Conservation (phyloP, 2,113 vertebrate genomes). For the Carollia perspicillata region DNA sequence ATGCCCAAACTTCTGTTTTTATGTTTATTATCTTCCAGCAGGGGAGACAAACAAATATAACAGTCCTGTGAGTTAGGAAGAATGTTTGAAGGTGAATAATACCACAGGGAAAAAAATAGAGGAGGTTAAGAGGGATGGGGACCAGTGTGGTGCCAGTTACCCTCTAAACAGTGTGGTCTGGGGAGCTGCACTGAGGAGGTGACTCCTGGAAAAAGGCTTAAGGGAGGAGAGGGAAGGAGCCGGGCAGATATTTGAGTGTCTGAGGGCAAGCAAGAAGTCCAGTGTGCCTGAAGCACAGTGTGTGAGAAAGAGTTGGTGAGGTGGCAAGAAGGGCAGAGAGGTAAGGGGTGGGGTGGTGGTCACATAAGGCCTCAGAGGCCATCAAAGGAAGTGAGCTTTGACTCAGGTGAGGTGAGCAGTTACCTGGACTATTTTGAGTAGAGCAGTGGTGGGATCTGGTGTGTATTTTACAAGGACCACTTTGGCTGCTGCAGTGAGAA, state of each 20-base stretch:
- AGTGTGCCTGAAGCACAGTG: background rate
- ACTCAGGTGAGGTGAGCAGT: background rate
- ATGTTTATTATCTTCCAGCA: conserved; percentile 13
- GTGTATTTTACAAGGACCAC: background rate
- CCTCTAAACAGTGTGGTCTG: background rate
- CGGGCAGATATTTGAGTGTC: background rate
- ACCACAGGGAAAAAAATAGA: background rate
- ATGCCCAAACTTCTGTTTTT: background rate
- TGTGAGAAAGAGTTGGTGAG: background rate
- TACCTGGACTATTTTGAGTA: background rate
- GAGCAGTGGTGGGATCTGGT: background rate
- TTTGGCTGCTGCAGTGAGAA: background rate
- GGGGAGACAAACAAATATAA: background rate
- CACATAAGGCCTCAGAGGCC: background rate
- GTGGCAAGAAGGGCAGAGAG: background rate
- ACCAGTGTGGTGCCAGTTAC: rapidly evolving
- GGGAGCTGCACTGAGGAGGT: background rate
- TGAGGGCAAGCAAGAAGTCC: background rate
- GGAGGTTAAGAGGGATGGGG: background rate
- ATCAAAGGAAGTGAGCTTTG: background rate
- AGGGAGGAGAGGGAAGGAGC: background rate
- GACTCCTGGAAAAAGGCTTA: background rate
- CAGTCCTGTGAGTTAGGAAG: background rate
- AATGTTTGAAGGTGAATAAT: background rate
- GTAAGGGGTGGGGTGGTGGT: background rate